Percentiles rank a stretch among this genome's conserved stretches.
Evolutionary conservation across 2,888 invertebrate genomes (phyloP).

Genomic region (Polymixis flavicincta): DNA sequence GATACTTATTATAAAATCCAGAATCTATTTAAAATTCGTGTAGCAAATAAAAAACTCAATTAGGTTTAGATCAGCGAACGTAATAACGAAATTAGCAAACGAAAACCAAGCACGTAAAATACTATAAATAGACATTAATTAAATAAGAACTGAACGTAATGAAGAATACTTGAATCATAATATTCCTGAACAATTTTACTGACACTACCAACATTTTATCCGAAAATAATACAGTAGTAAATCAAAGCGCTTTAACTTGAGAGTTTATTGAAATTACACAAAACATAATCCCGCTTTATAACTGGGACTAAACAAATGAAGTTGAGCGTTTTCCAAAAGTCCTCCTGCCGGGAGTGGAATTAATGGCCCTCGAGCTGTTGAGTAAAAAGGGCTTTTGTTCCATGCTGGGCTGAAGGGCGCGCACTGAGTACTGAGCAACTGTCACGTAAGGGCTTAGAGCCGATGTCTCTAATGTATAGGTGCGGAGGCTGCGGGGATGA

Average conservation of each 20-base stretch:
- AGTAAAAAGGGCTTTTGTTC: slow-evolving; percentile 73
- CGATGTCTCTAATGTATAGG: slow-evolving; percentile 36
- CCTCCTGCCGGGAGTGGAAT: slow-evolving; percentile 65
- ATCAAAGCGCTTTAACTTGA: slow-evolving; percentile 56
- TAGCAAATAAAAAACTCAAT: slow-evolving; percentile 7
- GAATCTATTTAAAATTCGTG: not conserved
- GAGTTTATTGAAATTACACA: slow-evolving; percentile 67
- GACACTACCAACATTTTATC: slow-evolving; percentile 37
- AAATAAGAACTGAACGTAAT: slow-evolving; percentile 18
- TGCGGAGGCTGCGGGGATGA: slow-evolving; percentile 44
- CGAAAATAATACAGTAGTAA: slow-evolving; percentile 43
- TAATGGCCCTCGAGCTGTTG: slow-evolving; percentile 66
- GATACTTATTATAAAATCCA: not conserved
- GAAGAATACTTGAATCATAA: slow-evolving; percentile 9
- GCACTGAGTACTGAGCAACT: slow-evolving; percentile 65
- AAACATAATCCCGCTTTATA: slow-evolving; percentile 66
- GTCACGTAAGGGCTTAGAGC: slow-evolving; percentile 52
- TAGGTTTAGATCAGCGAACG: slow-evolving; percentile 5
- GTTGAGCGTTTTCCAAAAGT: slow-evolving; percentile 70
- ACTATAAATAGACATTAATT: slow-evolving; percentile 45
- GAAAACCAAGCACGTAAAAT: slow-evolving; percentile 5
- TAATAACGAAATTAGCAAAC: slow-evolving; percentile 3
- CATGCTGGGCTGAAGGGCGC: slow-evolving; percentile 59
- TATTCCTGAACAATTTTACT: slow-evolving; percentile 46
- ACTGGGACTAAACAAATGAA: slow-evolving; percentile 72